Evolutionary conservation across 2,797 vertebrate species (phyloP).

Genomic region (Ptychadena robeensis): DNA sequence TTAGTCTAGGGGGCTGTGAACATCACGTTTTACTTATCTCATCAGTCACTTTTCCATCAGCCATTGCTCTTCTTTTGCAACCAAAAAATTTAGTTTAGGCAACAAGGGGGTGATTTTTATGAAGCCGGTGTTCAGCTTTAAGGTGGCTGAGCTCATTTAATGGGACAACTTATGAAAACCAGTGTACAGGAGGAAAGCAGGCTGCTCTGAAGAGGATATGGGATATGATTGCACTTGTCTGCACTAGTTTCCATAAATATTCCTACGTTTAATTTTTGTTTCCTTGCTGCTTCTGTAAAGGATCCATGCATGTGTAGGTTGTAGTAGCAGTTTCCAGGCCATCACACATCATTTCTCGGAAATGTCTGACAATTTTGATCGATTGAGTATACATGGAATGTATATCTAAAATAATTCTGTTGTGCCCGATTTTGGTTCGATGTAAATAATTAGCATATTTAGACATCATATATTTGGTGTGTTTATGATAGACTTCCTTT

Average conservation of each 20-base stretch:
- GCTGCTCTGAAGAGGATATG: not conserved
- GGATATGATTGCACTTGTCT: not conserved
- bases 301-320: not conserved
- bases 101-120: too few species aligned
- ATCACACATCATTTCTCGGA: slow-evolving; percentile 40
- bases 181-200: not conserved
- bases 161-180: not conserved
- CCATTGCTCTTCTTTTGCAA: too few species aligned
- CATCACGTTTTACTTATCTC: too few species aligned
- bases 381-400: not conserved
- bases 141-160: not conserved
- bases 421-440: too few species aligned
- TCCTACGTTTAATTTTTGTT: not conserved
- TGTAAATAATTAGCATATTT: too few species aligned
- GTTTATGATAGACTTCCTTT: too few species aligned
- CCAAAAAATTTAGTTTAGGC: too few species aligned
- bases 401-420: too few species aligned
- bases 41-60: too few species aligned
- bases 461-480: too few species aligned
- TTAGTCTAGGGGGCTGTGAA: too few species aligned
- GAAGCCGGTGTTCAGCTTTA: too few species aligned
- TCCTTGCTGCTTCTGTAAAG: not conserved
- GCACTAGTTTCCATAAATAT: slow-evolving; percentile 5
- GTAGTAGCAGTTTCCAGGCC: slow-evolving; percentile 24
- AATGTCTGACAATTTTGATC: not conserved